Conservation (phyloP, 2,888 invertebrate species). For the Mimas tiliae region DNA sequence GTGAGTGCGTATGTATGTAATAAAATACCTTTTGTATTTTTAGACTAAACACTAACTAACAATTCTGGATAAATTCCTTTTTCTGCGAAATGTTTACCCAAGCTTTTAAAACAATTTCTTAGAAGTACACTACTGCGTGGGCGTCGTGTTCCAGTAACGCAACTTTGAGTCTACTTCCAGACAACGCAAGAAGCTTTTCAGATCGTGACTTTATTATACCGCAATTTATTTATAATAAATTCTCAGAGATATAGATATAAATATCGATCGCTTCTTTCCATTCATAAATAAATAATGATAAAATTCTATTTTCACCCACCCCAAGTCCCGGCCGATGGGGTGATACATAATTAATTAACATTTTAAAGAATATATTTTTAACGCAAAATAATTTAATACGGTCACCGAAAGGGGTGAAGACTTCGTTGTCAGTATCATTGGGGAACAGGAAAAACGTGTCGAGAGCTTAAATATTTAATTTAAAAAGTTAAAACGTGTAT, state of each 20-base stretch:
- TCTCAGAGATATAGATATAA: background rate
- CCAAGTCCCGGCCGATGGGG: conserved; percentile 52
- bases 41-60: too few species aligned
- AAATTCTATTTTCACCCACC: conserved; percentile 49
- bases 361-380: conserved; percentile 75
- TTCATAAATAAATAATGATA: conserved; percentile 43
- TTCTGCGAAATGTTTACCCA: too few species aligned
- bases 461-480: conserved; percentile 33
- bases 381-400: conserved; percentile 67
- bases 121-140: too few species aligned
- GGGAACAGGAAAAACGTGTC: conserved; percentile 63
- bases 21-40: too few species aligned
- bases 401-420: conserved; percentile 72
- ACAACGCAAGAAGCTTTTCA: too few species aligned
- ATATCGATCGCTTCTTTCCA: conserved; percentile 35
- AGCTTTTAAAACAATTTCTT: too few species aligned
- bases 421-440: conserved; percentile 69
- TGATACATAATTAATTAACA: conserved; percentile 66
- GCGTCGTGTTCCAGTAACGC: too few species aligned
- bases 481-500: conserved; percentile 26
- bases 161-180: too few species aligned
- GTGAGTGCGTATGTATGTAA: too few species aligned
- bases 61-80: too few species aligned
- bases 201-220: too few species aligned
- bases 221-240: too few species aligned